Base-by-base conservation (phyloP, 2,113 vertebrate species). In the Malurus elegans region DNA sequence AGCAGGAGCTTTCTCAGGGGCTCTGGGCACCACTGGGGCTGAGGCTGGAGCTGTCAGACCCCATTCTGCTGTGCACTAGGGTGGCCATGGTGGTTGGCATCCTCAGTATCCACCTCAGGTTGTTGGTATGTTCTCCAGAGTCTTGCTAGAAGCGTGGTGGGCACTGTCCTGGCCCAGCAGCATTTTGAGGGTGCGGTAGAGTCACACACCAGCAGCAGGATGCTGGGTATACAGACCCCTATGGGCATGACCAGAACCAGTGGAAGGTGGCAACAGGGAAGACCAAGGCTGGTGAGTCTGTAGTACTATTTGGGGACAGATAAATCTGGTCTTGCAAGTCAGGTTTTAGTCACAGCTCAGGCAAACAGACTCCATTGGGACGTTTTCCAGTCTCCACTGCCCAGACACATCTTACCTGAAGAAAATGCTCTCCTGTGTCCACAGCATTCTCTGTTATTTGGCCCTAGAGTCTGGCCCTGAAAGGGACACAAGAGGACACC, bases 81-180 rank as follows among this genome's bases (percentile, higher is more conserved):
- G 29, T 8, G 8, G 10, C 54, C 5, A 0, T 10, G 64, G 47
- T 18, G 50, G 14, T 23, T 40, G n/a, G 28, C 62, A 40, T 29
- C 75, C 38, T 72, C 57, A 24, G 66, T n/a, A 57, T 31, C 14
- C 47, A 18, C n/a, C 51, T 29, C n/a, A 14, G 54, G 47, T 45
- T 42, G 45, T 54, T 10, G 53, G 26, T 51, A 44, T 18, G 64
- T 73, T 53, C n/a, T 56, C 72, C 56, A 66, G 80, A 66, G 72
- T 26, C 44, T 76, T 57, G 65, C 44, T 17, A 0, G 4, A 51
- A 23, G 32, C 2, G 0, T 2, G 16, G 26, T 3, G 3, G 58
- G 40, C 40, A 48, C 20, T 64, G 4, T 21, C 23, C 61, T 6
- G 50, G 57, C 44, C n/a, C 64, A 51, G 76, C 67, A 65, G 67